Conservation (phyloP, 2,797 vertebrate genomes). For the Eulemur coronatus region DNA sequence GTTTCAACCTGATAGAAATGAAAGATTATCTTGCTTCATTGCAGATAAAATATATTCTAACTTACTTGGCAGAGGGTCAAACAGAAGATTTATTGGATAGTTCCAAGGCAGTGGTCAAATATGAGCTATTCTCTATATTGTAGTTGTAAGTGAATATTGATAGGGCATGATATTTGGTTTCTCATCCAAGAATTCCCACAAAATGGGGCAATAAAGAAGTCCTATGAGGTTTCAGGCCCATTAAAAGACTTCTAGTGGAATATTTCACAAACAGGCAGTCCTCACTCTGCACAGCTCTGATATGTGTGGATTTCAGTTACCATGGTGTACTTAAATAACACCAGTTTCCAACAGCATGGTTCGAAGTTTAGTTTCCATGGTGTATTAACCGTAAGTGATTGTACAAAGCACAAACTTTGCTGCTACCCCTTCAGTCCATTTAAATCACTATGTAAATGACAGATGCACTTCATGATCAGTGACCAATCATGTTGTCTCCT, state of each 20-base stretch:
- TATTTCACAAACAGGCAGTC: neutral
- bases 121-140: neutral
- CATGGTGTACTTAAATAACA: neutral
- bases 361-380: neutral
- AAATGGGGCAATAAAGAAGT: neutral
- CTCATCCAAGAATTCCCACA: neutral
- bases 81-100: neutral
- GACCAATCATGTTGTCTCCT: neutral
- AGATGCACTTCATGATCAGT: neutral
- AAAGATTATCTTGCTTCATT: neutral
- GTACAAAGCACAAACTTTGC: neutral
- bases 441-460: neutral
- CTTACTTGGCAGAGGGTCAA: neutral
- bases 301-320: neutral
- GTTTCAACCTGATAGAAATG: neutral
- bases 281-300: neutral
- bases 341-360: neutral
- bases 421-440: neutral
- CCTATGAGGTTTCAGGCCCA: neutral
- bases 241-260: neutral
- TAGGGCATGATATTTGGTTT: neutral
- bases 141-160: neutral
- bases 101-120: conserved; percentile 8
- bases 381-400: neutral
- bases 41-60: neutral